phyloP scores from a whole-genome alignment of 2,113 vertebrate species.

The Pycnonotus jocosus region DNA sequence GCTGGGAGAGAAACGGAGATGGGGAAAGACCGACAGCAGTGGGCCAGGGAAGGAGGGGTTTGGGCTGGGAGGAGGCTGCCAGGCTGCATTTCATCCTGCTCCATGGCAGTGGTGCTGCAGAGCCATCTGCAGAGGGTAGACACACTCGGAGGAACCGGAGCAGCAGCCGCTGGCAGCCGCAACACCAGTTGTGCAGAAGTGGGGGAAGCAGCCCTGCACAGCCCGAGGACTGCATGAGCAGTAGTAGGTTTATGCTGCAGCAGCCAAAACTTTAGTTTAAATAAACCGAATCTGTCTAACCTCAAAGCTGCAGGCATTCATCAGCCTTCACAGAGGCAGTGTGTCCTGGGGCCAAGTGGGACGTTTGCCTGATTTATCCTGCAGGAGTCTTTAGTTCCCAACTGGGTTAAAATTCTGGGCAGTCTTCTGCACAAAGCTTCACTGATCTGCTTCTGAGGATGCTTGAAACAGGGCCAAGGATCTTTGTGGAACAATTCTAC shows the following conservation, averaged over 20 bases:
- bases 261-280: slow-evolving; percentile 53
- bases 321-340: slow-evolving; percentile 21
- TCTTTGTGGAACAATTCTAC: background rate
- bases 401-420: slow-evolving; percentile 15
- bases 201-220: slow-evolving; percentile 3
- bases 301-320: slow-evolving; percentile 36
- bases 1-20: background rate
- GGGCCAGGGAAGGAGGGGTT: background rate
- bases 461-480: background rate
- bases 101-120: background rate
- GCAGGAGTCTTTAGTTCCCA: background rate
- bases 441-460: background rate
- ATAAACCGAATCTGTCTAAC: slow-evolving; percentile 47
- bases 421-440: slow-evolving; percentile 13
- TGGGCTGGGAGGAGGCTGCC: background rate
- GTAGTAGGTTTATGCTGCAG: slow-evolving; percentile 51
- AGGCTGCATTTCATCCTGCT: background rate
- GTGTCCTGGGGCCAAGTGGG: slow-evolving; percentile 11
- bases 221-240: slow-evolving; percentile 1
- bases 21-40: background rate
- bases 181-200: background rate
- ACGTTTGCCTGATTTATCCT: slow-evolving; percentile 27
- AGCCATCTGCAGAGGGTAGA: background rate
- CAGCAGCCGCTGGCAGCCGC: background rate
- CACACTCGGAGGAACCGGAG: background rate